A percentile compares a stretch with the other conserved stretches of the same genome.
These are phyloP conservation scores for Corvus moneduloides DNA, from an alignment of 2,113 vertebrate species.

Conservation along the genomic window DNA sequence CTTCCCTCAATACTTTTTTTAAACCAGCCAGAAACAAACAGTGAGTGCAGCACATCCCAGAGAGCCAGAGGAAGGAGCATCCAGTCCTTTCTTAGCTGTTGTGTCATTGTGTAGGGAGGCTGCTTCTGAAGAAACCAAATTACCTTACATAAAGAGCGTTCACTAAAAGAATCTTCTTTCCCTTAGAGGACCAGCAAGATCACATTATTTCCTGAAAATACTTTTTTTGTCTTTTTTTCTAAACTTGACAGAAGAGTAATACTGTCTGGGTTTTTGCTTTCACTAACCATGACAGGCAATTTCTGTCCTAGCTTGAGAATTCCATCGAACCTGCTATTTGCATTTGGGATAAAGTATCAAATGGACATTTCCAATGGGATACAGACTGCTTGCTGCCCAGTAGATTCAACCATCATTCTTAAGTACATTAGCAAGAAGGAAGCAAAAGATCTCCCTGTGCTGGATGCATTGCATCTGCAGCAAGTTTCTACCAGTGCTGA, in stretches of 20 bases:
- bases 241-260: neutral
- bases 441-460: neutral
- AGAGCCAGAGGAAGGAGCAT: neutral
- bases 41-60: neutral
- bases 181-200: neutral
- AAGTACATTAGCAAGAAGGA: slow-evolving; percentile 7
- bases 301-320: neutral
- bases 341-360: slow-evolving; percentile 21
- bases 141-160: neutral
- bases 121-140: neutral
- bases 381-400: neutral
- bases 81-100: neutral
- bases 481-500: slow-evolving; percentile 28
- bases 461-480: neutral
- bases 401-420: neutral
- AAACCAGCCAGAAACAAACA: slow-evolving; percentile 20
- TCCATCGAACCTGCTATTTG: slow-evolving; percentile 8
- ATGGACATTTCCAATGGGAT: neutral
- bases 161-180: neutral
- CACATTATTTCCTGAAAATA: neutral
- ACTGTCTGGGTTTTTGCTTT: neutral
- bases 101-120: neutral
- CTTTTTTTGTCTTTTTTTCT: neutral
- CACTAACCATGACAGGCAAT: neutral
- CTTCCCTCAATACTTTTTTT: slow-evolving; percentile 5